A percentile compares a stretch with the other conserved stretches of the same genome.
Evolutionary conservation across 2,797 vertebrate genomes (phyloP).

Genomic region (Spondyliosoma cantharus): DNA sequence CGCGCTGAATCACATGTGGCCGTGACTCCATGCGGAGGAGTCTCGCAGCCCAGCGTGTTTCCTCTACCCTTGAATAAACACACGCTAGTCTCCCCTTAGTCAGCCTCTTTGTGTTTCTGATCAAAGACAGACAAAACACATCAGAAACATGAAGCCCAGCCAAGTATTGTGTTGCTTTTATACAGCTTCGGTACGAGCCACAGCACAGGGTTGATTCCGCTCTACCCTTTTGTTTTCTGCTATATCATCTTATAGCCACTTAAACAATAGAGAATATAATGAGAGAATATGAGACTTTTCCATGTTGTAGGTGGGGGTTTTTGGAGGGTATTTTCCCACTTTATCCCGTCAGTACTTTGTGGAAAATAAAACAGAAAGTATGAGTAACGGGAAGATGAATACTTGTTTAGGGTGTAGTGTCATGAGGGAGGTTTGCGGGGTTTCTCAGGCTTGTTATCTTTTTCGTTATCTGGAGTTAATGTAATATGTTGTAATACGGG

Average conservation of each 20-base stretch:
- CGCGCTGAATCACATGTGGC: conserved; percentile 71
- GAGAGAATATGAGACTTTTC: conserved; percentile 65
- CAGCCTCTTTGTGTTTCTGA: conserved; percentile 75
- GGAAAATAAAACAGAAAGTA: conserved; percentile 68
- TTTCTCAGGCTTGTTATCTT: conserved; percentile 66
- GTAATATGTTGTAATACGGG: conserved; percentile 30
- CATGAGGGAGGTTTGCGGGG: conserved; percentile 55
- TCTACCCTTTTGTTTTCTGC: conserved; percentile 23
- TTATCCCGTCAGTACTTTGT: conserved; percentile 54
- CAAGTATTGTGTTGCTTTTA: conserved; percentile 81
- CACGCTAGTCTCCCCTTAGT: conserved; percentile 88
- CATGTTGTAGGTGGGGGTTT: conserved; percentile 30
- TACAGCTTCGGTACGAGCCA: conserved; percentile 83
- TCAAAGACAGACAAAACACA: conserved; percentile 70
- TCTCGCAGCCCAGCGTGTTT: conserved; percentile 79
- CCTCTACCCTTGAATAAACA: conserved; percentile 84
- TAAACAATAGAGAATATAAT: conserved; percentile 33
- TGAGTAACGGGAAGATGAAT: conserved; percentile 76
- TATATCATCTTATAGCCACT: conserved; percentile 48
- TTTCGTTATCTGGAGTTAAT: conserved; percentile 37
- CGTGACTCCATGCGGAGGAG: conserved; percentile 71
- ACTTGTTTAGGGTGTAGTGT: conserved; percentile 71
- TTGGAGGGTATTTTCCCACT: conserved; percentile 52
- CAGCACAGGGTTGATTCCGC: conserved; percentile 73
- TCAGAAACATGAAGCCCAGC: conserved; percentile 61